A percentile compares a stretch with the other conserved stretches of the same genome.
phyloP scores from a whole-genome alignment of 2,797 vertebrate species.

The Acanthurus lineatus region DNA sequence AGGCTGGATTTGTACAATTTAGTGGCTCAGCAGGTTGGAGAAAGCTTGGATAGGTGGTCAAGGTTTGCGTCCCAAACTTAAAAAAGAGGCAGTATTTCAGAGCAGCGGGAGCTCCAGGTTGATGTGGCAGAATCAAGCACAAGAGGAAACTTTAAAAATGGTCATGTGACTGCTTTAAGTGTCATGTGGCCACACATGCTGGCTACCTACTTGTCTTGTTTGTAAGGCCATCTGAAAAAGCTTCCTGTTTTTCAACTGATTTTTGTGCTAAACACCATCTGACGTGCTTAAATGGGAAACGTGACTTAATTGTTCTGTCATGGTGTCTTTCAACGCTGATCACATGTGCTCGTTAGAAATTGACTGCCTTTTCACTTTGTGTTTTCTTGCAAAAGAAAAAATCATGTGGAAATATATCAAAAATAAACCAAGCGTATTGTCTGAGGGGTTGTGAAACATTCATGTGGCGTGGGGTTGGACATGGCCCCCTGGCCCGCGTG shows the following conservation, averaged over 20 bases:
- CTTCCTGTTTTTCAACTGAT: neutral
- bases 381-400: neutral
- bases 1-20: neutral
- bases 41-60: neutral
- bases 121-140: neutral
- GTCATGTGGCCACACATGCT: neutral
- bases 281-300: slow-evolving; percentile 6
- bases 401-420: slow-evolving; percentile 19
- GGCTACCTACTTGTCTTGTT: neutral
- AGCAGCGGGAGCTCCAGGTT: neutral
- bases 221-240: neutral
- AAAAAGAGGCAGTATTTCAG: neutral
- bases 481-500: neutral
- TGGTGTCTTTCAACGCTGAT: slow-evolving; percentile 23
- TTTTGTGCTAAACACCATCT: neutral
- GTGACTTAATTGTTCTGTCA: slow-evolving; percentile 12
- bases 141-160: neutral
- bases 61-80: neutral
- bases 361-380: neutral
- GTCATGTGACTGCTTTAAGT: neutral
- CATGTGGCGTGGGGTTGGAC: neutral
- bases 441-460: slow-evolving; percentile 39
- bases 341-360: slow-evolving; percentile 9
- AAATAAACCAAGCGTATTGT: slow-evolving; percentile 37
- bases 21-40: neutral